These are phyloP conservation scores for Heloderma charlesbogerti DNA, from an alignment of 2,113 vertebrate species.

Conservation along the genomic window DNA sequence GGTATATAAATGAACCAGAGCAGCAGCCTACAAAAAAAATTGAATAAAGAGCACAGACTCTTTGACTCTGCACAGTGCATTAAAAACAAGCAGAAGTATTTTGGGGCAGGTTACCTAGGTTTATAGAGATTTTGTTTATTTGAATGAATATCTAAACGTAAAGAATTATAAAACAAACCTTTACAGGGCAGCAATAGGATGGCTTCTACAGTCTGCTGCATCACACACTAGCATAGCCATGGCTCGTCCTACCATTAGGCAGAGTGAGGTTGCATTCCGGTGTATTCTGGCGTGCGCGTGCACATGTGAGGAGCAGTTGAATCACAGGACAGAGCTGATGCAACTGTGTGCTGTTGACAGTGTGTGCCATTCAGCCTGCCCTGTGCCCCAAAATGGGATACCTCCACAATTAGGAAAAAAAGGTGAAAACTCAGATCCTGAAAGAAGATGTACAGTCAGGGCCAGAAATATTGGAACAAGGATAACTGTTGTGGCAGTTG, in stretches of 20 bases:
- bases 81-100: background rate
- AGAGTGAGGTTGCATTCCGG: no score
- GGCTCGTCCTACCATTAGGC: background rate
- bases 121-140: background rate
- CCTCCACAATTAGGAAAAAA: no score
- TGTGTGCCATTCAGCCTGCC: background rate
- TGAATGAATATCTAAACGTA: background rate
- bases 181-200: background rate
- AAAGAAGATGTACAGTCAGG: no score
- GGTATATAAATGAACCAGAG: conserved; percentile 87
- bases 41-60: background rate
- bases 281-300: background rate
- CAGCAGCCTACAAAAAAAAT: conserved; percentile 76
- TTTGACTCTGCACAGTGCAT: background rate
- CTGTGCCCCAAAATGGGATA: background rate
- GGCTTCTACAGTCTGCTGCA: background rate
- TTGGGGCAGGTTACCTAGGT: background rate
- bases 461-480: no score
- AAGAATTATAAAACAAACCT: background rate
- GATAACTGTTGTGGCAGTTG: no score
- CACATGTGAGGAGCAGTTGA: background rate
- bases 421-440: no score
- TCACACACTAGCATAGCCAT: background rate
- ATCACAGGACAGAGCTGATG: background rate
- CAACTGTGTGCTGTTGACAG: no score